phyloP scores from a whole-genome alignment of 2,888 invertebrate genomes.

The Sicus ferrugineus region DNA sequence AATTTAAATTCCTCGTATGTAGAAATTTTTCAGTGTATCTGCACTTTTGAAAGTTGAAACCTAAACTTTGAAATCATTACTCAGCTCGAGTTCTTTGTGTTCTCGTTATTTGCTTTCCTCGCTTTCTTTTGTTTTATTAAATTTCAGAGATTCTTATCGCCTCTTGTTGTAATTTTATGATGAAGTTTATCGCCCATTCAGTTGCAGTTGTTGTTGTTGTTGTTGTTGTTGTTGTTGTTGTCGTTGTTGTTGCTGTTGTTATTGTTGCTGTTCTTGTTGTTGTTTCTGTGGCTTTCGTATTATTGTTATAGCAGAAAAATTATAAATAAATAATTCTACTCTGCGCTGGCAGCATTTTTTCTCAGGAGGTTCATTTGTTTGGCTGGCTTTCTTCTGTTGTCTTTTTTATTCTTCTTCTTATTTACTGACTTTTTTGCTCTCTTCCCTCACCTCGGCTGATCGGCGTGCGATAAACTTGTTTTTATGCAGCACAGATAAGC shows the following conservation, averaged over 20 bases:
- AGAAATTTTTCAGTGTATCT: neutral
- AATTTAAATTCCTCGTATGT: neutral
- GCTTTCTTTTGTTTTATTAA: slow-evolving; percentile 19
- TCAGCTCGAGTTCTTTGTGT: neutral
- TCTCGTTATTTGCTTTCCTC: neutral
- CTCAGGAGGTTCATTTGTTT: neutral
- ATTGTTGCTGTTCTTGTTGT: no score
- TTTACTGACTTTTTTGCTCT: neutral
- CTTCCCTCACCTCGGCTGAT: neutral
- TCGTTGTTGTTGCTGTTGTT: slow-evolving; percentile 5
- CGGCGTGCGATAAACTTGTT: slow-evolving; percentile 2
- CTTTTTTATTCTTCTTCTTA: neutral
- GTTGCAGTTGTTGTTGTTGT: slow-evolving; percentile 13
- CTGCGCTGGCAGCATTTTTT: neutral
- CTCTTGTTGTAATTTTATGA: slow-evolving; percentile 28
- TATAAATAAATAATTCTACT: slow-evolving; percentile 13
- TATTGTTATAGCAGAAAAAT: slow-evolving; percentile 11
- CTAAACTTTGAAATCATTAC: neutral
- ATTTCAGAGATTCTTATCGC: slow-evolving; percentile 26
- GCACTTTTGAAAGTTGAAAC: neutral
- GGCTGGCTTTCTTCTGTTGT: neutral
- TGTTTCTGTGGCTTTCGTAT: no score
- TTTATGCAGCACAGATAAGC: neutral
- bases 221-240: slow-evolving; percentile 14
- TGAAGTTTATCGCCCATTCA: slow-evolving; percentile 10